These are phyloP conservation scores for Hyposmocoma kahamanoa DNA, from an alignment of 1,140 invertebrate species.

Conservation along the genomic window DNA sequence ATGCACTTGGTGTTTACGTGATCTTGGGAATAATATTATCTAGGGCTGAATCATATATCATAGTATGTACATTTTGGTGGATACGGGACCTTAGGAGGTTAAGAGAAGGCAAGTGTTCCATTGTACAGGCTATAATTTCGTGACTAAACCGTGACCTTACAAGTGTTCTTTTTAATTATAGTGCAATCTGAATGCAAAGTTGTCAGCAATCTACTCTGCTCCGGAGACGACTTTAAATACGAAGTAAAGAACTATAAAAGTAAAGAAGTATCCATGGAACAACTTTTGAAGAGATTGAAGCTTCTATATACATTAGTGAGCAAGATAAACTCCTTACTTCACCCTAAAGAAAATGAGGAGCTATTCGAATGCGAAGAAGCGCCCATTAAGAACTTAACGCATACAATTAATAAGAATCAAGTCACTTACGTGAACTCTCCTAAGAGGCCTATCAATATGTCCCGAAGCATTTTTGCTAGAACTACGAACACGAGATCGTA, in stretches of 20 bases:
- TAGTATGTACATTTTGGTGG: no score
- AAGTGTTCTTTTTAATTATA: constrained; percentile 30
- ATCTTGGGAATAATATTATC: no score
- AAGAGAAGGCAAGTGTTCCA: no score
- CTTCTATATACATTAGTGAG: constrained; percentile 55
- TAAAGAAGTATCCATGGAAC: constrained; percentile 28
- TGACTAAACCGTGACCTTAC: no score
- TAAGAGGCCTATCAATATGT: constrained; percentile 25
- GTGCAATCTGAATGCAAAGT: constrained; percentile 62
- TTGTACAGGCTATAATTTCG: no score
- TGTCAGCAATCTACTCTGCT: constrained; percentile 45
- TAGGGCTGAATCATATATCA: no score
- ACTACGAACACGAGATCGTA: constrained; percentile 35
- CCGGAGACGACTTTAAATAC: constrained; percentile 32
- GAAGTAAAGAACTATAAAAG: constrained; percentile 27
- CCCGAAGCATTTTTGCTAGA: constrained; percentile 48
- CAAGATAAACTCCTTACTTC: constrained; percentile 40
- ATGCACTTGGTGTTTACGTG: no score
- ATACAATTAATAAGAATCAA: constrained; percentile 36
- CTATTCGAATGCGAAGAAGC: constrained; percentile 26
- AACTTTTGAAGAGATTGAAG: constrained; percentile 59
- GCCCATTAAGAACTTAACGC: constrained; percentile 29
- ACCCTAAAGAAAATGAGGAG: constrained; percentile 46
- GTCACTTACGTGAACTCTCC: constrained; percentile 39
- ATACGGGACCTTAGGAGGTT: no score